Percentiles rank a stretch among this genome's conserved stretches.
phyloP scores from a whole-genome alignment of 2,113 vertebrate genomes.

The Nanorana parkeri region DNA sequence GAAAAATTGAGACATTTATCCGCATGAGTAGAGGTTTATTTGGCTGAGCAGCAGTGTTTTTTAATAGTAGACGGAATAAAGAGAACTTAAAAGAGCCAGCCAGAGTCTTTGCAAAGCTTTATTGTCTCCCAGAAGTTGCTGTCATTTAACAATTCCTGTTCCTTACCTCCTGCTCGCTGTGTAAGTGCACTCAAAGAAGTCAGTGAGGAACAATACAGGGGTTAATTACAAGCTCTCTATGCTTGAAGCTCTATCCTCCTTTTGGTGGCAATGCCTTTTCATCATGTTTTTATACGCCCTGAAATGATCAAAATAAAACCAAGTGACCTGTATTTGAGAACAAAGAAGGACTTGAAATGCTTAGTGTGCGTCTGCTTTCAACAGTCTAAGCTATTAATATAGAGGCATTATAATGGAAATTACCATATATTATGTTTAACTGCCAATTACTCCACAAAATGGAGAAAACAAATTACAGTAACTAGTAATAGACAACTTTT shows the following conservation, averaged over 20 bases:
- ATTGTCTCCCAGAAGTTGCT: slow-evolving; percentile 6
- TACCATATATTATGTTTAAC: not conserved
- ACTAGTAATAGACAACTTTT: too few relatives aligned
- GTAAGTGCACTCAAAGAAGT: slow-evolving; percentile 9
- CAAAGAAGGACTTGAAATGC: not conserved
- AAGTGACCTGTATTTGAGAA: slow-evolving; percentile 10
- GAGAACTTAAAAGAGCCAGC: not conserved
- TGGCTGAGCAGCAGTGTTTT: not conserved
- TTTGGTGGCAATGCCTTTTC: slow-evolving; percentile 8
- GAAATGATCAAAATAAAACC: slow-evolving; percentile 9
- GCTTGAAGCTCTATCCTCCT: not conserved
- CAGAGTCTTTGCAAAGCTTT: slow-evolving; percentile 20
- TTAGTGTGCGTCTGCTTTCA: not conserved
- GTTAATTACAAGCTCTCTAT: slow-evolving; percentile 24
- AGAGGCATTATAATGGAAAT: not conserved
- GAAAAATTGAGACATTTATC: not conserved
- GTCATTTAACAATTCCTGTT: slow-evolving; percentile 5
- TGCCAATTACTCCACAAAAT: not conserved
- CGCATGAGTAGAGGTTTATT: not conserved
- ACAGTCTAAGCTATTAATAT: not conserved
- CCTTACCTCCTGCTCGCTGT: not conserved
- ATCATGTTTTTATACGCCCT: slow-evolving; percentile 9
- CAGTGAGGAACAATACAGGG: slow-evolving; percentile 17
- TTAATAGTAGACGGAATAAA: slow-evolving; percentile 2
- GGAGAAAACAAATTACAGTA: too few relatives aligned